Percentiles rank a stretch among this genome's conserved stretches.
These are phyloP conservation scores for Chiroxiphia lanceolata DNA, from an alignment of 2,797 vertebrate genomes.

Conservation along the genomic window DNA sequence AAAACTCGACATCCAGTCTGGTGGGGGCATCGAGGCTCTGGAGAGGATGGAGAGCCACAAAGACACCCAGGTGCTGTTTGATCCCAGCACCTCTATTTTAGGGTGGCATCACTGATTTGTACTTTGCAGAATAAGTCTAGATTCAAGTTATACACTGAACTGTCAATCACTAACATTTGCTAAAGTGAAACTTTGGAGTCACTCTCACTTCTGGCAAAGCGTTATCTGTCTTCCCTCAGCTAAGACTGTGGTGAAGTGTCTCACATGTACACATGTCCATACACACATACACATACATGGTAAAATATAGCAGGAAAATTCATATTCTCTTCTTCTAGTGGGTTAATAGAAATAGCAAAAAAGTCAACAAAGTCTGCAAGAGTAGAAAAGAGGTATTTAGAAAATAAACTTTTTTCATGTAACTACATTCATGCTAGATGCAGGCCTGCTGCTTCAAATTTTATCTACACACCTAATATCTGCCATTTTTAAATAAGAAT, in stretches of 20 bases:
- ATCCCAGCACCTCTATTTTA: background rate
- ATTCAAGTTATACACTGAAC: background rate
- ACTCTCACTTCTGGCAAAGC: background rate
- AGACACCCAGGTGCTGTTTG: background rate
- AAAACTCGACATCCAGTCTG: background rate
- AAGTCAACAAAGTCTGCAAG: background rate
- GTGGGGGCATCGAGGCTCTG: rapidly evolving
- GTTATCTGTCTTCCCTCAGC: rapidly evolving
- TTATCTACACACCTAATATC: background rate
- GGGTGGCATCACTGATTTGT: rapidly evolving
- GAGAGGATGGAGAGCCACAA: background rate
- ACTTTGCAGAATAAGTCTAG: background rate
- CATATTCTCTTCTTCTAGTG: background rate
- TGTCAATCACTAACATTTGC: background rate
- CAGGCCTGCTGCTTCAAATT: background rate
- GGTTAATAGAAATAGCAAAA: background rate
- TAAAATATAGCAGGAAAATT: background rate
- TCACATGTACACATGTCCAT: background rate
- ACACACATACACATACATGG: background rate
- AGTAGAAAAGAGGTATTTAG: background rate
- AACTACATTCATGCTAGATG: rapidly evolving
- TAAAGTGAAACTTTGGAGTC: background rate
- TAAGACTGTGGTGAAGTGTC: background rate
- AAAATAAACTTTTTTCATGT: background rate
- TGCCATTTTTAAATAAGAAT: background rate